These are phyloP conservation scores for Corydoras maculifer DNA, from an alignment of 2,113 vertebrate species.

Conservation along the genomic window DNA sequence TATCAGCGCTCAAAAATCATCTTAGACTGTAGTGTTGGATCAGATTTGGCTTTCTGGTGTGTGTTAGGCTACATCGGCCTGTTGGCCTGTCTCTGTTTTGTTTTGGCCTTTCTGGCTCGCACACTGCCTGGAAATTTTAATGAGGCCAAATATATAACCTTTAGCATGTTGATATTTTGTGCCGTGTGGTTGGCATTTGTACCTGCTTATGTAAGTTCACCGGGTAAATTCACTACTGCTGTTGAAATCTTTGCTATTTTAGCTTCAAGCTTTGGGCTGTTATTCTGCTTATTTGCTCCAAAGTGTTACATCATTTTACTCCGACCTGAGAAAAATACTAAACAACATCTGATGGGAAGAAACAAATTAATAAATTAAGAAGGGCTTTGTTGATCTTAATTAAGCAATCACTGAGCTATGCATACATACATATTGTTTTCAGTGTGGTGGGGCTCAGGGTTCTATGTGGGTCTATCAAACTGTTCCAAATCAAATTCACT, in stretches of 20 bases:
- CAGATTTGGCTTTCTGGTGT: constrained; percentile 54
- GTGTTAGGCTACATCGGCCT: constrained; percentile 58
- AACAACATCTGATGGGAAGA: too few species aligned
- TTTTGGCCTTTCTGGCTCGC: constrained; percentile 50
- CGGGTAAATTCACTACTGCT: constrained; percentile 66
- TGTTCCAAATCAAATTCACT: too few species aligned
- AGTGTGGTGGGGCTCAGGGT: neutral
- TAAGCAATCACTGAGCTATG: constrained; percentile 40
- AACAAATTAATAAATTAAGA: constrained; percentile 2
- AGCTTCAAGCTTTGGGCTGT: constrained; percentile 46
- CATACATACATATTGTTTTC: constrained; percentile 43
- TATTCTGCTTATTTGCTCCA: constrained; percentile 39
- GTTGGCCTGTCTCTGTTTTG: constrained; percentile 50
- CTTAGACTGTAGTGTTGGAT: constrained; percentile 56
- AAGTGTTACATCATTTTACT: too few species aligned
- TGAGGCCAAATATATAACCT: constrained; percentile 68
- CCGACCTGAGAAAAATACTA: too few species aligned
- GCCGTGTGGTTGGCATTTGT: constrained; percentile 68
- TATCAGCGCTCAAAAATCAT: constrained; percentile 53
- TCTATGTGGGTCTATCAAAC: too few species aligned
- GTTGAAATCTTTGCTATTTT: constrained; percentile 66
- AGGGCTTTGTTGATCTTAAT: constrained; percentile 41
- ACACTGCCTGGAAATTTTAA: constrained; percentile 68
- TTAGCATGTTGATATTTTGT: constrained; percentile 71
- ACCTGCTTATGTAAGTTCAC: constrained; percentile 67